Evolutionary conservation across 2,113 vertebrate species (phyloP).

Genomic region (Callipepla squamata): DNA sequence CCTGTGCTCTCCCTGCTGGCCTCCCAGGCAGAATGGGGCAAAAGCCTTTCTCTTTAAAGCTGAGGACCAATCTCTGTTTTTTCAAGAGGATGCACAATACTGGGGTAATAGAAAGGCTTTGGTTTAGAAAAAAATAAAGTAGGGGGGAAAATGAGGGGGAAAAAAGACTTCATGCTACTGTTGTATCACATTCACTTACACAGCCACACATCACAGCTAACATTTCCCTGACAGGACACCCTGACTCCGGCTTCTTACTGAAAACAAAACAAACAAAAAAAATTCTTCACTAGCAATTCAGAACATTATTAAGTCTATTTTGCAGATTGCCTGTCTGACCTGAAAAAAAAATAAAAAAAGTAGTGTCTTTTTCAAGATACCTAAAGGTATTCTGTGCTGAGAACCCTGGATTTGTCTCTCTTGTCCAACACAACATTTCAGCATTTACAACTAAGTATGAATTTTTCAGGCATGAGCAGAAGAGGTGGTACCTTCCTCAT

Average conservation of each 20-base stretch:
- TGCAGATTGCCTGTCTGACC: background rate
- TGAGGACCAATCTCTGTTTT: background rate
- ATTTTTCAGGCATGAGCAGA: background rate
- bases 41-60: background rate
- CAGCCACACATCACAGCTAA: background rate
- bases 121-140: background rate
- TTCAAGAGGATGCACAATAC: background rate
- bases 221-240: conserved; percentile 48
- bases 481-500: background rate
- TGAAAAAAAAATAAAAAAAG: background rate
- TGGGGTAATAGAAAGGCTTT: background rate
- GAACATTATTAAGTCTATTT: conserved; percentile 8
- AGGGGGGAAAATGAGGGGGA: too few relatives aligned
- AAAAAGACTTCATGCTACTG: background rate
- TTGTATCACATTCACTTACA: conserved; percentile 28
- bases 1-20: rapidly evolving
- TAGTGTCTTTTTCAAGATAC: background rate
- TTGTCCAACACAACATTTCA: background rate
- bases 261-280: too few relatives aligned
- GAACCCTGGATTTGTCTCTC: background rate
- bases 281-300: background rate
- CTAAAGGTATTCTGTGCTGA: background rate
- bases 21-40: background rate
- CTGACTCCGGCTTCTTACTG: conserved; percentile 10
- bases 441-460: background rate